phyloP scores from a whole-genome alignment of 2,797 vertebrate species.

The Pangasius macronema region DNA sequence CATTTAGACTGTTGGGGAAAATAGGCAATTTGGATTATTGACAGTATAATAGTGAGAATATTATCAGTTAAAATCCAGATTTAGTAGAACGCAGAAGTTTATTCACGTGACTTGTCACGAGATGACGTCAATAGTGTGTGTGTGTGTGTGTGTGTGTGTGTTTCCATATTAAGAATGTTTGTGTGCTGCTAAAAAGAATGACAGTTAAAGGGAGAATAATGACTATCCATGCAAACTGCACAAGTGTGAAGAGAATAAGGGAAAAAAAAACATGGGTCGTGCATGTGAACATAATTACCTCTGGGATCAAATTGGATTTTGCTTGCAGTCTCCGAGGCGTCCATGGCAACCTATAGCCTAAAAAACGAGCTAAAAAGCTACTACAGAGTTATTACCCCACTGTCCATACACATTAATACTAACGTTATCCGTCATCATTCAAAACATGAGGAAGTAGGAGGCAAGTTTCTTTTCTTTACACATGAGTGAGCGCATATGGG shows the following conservation, averaged over 20 bases:
- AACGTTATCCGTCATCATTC: neutral
- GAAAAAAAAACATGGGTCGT: neutral
- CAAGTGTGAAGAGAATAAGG: neutral
- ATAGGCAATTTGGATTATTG: neutral
- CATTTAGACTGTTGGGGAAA: neutral
- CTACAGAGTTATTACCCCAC: neutral
- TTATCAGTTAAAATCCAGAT: neutral
- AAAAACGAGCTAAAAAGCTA: neutral
- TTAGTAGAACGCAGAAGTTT: neutral
- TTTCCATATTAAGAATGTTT: neutral
- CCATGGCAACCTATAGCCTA: neutral
- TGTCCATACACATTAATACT: neutral
- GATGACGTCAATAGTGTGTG: neutral
- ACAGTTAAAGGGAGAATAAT: neutral
- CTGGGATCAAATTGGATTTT: slow-evolving; percentile 70
- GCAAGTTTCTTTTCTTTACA: neutral
- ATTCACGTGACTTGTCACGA: slow-evolving; percentile 21
- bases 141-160: neutral
- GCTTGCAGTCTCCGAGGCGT: slow-evolving; percentile 58
- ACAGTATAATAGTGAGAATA: neutral
- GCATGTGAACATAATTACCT: slow-evolving; percentile 61
- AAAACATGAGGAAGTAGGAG: neutral
- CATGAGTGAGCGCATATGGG: neutral
- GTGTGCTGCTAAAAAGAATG: neutral
- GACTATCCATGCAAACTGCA: neutral